Evolutionary conservation across 2,113 vertebrate species (phyloP).

Genomic region (Shinisaurus crocodilurus): DNA sequence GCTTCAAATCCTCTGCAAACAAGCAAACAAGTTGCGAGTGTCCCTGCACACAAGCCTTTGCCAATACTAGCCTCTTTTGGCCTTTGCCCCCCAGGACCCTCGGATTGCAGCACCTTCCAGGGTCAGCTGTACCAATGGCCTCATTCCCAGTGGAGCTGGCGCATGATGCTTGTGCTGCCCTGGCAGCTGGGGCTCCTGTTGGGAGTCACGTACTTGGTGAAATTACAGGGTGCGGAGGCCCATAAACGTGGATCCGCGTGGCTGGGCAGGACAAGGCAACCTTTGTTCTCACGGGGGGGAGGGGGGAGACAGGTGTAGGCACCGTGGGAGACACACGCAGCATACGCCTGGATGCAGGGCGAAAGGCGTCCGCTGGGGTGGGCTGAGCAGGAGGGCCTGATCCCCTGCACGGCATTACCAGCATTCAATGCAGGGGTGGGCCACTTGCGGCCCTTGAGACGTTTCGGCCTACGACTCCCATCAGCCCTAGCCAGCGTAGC

Average conservation of each 20-base stretch:
- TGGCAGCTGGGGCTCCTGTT: neutral
- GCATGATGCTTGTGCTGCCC: neutral
- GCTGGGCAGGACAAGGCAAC: neutral
- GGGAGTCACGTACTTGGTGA: constrained; percentile 3
- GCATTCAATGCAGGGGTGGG: neutral
- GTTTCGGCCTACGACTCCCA: too few species aligned
- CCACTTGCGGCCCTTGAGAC: too few species aligned
- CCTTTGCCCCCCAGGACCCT: neutral
- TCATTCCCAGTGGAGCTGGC: neutral
- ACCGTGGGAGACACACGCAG: neutral
- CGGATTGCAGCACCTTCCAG: neutral
- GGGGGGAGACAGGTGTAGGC: neutral
- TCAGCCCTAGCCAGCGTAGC: too few species aligned
- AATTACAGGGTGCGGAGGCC: constrained; percentile 11
- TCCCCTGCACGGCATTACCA: neutral
- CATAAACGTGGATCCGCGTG: neutral
- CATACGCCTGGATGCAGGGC: neutral
- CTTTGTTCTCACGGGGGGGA: constrained; percentile 13
- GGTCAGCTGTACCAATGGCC: neutral
- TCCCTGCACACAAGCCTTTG: neutral
- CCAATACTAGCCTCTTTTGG: neutral
- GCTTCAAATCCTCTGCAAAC: too few species aligned
- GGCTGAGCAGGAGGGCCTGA: too few species aligned
- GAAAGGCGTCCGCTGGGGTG: too few species aligned
- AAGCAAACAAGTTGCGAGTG: neutral